These are phyloP conservation scores for Paralinhomoeus sp. DNA, from an alignment of 2,888 invertebrate genomes.

Conservation along the genomic window DNA sequence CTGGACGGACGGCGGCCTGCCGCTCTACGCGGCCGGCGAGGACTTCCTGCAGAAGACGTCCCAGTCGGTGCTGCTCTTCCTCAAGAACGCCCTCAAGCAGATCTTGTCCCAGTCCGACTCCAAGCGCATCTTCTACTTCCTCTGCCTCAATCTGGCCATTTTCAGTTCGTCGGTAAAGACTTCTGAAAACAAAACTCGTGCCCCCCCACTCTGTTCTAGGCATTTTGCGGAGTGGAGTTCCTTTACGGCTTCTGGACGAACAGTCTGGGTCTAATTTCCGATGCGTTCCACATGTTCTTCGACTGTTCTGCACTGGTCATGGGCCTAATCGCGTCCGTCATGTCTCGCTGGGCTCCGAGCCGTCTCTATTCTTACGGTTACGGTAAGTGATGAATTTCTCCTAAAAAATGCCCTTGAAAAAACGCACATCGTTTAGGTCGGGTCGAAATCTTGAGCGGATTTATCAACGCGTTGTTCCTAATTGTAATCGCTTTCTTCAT, in stretches of 20 bases:
- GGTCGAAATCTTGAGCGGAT: slow-evolving; percentile 25
- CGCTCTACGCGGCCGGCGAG: slow-evolving; percentile 32
- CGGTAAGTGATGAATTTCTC: slow-evolving; percentile 11
- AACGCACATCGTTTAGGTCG: too few species aligned
- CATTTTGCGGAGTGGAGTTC: slow-evolving; percentile 32
- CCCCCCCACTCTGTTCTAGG: slow-evolving; percentile 1
- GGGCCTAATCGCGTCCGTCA: slow-evolving; percentile 37
- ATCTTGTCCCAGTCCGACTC: slow-evolving; percentile 34
- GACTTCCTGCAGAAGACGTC: slow-evolving; percentile 24
- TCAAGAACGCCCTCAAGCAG: slow-evolving; percentile 29
- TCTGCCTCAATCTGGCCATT: slow-evolving; percentile 33
- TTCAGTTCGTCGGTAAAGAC: too few species aligned
- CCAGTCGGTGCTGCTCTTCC: slow-evolving; percentile 6
- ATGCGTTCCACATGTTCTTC: slow-evolving; percentile 40
- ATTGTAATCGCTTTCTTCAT: slow-evolving; percentile 36
- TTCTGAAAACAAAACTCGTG: too few species aligned
- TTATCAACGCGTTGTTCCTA: slow-evolving; percentile 37
- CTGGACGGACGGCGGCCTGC: slow-evolving; percentile 32
- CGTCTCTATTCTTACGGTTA: slow-evolving; percentile 36
- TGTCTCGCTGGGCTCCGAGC: slow-evolving; percentile 35
- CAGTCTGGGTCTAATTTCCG: slow-evolving; percentile 37
- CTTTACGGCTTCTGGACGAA: slow-evolving; percentile 38
- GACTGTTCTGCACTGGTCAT: slow-evolving; percentile 38
- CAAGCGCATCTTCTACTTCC: slow-evolving; percentile 35
- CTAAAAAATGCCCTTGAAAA: too few species aligned